phyloP scores from a whole-genome alignment of 2,888 invertebrate species.

The Plutella xylostella region DNA sequence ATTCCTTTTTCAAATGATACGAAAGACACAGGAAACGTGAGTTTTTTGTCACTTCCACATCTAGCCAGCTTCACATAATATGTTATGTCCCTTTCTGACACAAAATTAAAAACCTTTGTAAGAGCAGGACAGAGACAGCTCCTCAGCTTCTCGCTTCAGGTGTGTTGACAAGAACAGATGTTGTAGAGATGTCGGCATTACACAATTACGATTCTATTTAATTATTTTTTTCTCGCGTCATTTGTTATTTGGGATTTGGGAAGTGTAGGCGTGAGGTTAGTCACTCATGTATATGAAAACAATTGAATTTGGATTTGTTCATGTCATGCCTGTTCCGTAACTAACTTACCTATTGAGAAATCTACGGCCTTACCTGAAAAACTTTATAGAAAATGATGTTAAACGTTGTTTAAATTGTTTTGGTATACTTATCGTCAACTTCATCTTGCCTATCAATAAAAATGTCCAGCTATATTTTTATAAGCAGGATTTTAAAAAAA shows the following conservation, averaged over 20 bases:
- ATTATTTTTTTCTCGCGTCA: constrained; percentile 55
- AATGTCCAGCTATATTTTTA: too few relatives aligned
- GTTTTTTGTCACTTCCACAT: constrained; percentile 69
- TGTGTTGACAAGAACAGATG: constrained; percentile 69
- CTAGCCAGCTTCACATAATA: constrained; percentile 31
- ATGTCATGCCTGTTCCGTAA: too few relatives aligned
- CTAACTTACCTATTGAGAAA: too few relatives aligned
- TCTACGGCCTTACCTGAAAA: too few relatives aligned
- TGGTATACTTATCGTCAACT: too few relatives aligned
- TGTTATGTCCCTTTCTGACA: constrained; percentile 30
- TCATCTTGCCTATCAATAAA: too few relatives aligned
- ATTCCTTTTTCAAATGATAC: constrained; percentile 68
- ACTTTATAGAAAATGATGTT: too few relatives aligned
- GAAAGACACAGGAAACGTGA: constrained; percentile 67
- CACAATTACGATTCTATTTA: constrained; percentile 67
- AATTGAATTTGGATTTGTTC: too few relatives aligned
- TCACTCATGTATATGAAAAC: not conserved
- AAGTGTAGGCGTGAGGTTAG: constrained; percentile 41
- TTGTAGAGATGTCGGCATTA: constrained; percentile 56
- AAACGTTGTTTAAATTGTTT: too few relatives aligned
- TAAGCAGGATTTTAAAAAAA: too few relatives aligned
- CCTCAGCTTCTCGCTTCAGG: constrained; percentile 39
- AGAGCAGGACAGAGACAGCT: constrained; percentile 31
- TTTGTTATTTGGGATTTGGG: constrained; percentile 41
- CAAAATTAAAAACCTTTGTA: not conserved